Evolutionary conservation across 2,888 invertebrate genomes (phyloP).

Genomic region (Agonopterix heracliana): DNA sequence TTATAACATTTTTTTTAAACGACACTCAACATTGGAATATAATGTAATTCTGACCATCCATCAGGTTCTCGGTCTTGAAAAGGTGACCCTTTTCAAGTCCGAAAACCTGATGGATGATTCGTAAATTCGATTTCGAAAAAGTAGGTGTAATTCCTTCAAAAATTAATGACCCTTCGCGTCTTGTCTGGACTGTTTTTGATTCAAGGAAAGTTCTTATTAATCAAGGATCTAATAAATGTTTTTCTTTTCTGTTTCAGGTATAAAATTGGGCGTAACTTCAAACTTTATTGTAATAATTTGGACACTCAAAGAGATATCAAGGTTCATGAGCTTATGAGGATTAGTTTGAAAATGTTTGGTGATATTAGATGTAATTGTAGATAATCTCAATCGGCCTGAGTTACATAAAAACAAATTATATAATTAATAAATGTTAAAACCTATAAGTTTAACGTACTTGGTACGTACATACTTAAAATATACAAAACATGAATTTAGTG

Average conservation of each 20-base stretch:
- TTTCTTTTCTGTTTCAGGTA: conserved; percentile 49
- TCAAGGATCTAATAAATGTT: background rate
- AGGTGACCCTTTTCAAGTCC: no score
- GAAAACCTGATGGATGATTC: background rate
- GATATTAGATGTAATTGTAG: conserved; percentile 65
- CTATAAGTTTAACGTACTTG: conserved; percentile 5
- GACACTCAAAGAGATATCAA: conserved; percentile 47
- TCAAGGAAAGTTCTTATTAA: background rate
- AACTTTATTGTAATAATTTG: conserved; percentile 33
- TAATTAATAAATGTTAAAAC: background rate
- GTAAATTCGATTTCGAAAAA: background rate
- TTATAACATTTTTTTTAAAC: no score
- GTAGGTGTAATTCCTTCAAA: background rate
- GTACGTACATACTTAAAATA: conserved; percentile 9
- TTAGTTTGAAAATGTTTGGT: conserved; percentile 46
- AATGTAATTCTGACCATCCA: no score
- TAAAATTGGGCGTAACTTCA: conserved; percentile 27
- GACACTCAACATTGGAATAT: no score
- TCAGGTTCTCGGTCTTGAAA: no score
- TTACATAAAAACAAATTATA: conserved; percentile 16
- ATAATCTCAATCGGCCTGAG: conserved; percentile 39
- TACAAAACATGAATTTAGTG: conserved; percentile 21
- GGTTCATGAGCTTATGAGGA: conserved; percentile 66
- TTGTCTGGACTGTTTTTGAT: background rate
- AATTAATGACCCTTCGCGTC: background rate